Conservation (phyloP, 2,888 invertebrate genomes). For the Caradrina kadenii region DNA sequence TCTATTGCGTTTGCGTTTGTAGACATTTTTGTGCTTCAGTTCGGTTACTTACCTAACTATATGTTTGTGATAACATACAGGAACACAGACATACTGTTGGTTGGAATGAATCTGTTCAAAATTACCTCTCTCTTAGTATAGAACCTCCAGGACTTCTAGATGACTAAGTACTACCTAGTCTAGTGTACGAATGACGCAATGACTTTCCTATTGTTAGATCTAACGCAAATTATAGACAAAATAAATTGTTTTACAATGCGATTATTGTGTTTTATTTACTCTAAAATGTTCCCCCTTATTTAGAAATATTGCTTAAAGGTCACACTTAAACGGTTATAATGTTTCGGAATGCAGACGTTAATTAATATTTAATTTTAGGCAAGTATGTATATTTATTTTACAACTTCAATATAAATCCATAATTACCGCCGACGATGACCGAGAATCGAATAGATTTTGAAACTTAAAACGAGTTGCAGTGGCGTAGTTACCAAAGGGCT, state of each 20-base stretch:
- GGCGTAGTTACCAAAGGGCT: too few relatives aligned
- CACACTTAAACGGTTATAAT: too few relatives aligned
- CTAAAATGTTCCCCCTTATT: too few relatives aligned
- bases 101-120: constrained; percentile 42
- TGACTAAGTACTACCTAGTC: constrained; percentile 35
- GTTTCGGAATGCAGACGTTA: too few relatives aligned
- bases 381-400: too few relatives aligned
- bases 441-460: too few relatives aligned
- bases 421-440: too few relatives aligned
- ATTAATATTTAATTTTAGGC: too few relatives aligned
- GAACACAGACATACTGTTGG: constrained; percentile 39
- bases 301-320: too few relatives aligned
- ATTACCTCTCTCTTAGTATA: constrained; percentile 46
- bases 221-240: constrained; percentile 67
- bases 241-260: constrained; percentile 72
- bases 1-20: too few relatives aligned
- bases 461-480: too few relatives aligned
- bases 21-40: neutral
- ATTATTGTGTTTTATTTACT: constrained; percentile 44
- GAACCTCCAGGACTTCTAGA: constrained; percentile 27
- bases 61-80: neutral
- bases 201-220: constrained; percentile 64
- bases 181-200: constrained; percentile 39
- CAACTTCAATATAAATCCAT: too few relatives aligned
- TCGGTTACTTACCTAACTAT: neutral